These are phyloP conservation scores for Physella acuta DNA, from an alignment of 1,140 invertebrate genomes.

Conservation along the genomic window DNA sequence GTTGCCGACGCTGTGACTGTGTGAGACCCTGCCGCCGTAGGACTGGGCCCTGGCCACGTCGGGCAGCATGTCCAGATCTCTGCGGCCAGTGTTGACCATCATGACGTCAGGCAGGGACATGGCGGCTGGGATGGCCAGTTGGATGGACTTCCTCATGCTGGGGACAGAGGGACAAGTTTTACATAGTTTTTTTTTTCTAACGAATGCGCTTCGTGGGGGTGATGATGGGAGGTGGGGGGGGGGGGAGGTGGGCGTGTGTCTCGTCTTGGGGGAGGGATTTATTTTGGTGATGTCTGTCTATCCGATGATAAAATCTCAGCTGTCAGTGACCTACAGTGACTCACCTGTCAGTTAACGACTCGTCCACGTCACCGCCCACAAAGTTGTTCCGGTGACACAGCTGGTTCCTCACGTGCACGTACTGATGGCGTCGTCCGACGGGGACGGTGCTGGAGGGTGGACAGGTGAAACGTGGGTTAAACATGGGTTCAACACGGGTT, in stretches of 20 bases:
- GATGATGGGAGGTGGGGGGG: too few species aligned
- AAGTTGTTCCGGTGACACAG: constrained; percentile 30
- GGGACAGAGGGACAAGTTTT: not conserved
- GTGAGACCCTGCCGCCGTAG: constrained; percentile 8
- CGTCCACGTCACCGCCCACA: constrained; percentile 26
- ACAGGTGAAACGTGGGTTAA: not conserved
- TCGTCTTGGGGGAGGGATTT: too few species aligned
- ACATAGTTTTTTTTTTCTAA: not conserved
- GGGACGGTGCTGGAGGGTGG: not conserved
- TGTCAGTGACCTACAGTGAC: not conserved
- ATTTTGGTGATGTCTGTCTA: too few species aligned
- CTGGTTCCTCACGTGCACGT: constrained; percentile 32
- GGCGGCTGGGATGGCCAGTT: constrained; percentile 6
- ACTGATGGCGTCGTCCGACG: constrained; percentile 15
- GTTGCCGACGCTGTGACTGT: constrained; percentile 7
- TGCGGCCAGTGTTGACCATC: constrained; percentile 11
- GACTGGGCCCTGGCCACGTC: constrained; percentile 15
- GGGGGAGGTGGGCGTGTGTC: too few species aligned
- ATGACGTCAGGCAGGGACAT: constrained; percentile 7
- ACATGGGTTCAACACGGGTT: not conserved
- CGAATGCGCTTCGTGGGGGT: not conserved
- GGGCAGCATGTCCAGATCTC: not conserved
- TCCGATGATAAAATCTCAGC: too few species aligned
- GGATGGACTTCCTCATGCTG: constrained; percentile 12
- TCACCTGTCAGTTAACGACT: constrained; percentile 16